A percentile compares a stretch with the other conserved stretches of the same genome.
phyloP scores from a whole-genome alignment of 2,888 invertebrate genomes.

The Sinotaia quadrata region DNA sequence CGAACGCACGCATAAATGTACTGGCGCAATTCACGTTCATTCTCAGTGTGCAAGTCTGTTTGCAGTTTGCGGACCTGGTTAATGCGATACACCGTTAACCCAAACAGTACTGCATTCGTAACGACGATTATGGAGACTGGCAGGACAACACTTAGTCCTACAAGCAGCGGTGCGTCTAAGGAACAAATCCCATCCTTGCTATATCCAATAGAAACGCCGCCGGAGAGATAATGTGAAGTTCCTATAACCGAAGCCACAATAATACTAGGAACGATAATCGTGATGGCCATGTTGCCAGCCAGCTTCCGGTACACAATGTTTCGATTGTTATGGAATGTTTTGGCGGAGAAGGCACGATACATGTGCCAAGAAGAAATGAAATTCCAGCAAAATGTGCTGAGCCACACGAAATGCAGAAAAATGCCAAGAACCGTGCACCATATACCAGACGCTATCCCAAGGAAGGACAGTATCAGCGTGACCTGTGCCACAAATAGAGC shows the following conservation, averaged over 20 bases:
- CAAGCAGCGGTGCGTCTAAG: constrained; percentile 6
- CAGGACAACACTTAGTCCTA: constrained; percentile 14
- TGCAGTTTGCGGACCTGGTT: neutral
- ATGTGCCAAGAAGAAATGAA: constrained; percentile 24
- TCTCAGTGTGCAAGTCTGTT: neutral
- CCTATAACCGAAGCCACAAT: constrained; percentile 10
- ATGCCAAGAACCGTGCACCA: constrained; percentile 24
- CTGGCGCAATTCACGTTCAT: neutral
- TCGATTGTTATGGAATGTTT: neutral
- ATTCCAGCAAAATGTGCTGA: constrained; percentile 26
- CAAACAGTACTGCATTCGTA: neutral
- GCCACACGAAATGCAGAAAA: constrained; percentile 18
- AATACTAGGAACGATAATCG: neutral
- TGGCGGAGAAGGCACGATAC: constrained; percentile 27
- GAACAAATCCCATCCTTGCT: constrained; percentile 12
- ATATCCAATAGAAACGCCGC: constrained; percentile 16
- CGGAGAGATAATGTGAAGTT: neutral
- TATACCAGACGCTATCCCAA: neutral
- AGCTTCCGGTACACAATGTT: neutral
- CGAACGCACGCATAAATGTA: constrained; percentile 46
- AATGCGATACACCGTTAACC: constrained; percentile 9
- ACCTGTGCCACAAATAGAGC: constrained; percentile 17
- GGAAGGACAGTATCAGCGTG: constrained; percentile 8
- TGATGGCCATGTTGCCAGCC: neutral
- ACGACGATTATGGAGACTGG: constrained; percentile 10